Percentiles rank a stretch among this genome's conserved stretches.
Conservation (phyloP, 2,113 vertebrate genomes). For the Tringa solitaria region DNA sequence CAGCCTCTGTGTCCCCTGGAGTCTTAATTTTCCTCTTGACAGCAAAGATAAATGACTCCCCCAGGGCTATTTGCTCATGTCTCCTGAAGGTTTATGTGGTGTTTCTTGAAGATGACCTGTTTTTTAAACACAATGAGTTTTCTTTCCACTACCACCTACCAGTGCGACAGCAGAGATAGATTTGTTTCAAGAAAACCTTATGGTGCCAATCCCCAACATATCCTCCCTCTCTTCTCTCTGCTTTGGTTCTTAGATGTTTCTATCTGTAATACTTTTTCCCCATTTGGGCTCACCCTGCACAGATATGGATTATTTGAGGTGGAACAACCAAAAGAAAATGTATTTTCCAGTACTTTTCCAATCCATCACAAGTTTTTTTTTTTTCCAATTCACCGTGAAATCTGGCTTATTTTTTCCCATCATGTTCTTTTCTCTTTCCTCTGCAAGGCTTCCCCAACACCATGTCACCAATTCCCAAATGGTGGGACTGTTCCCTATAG, state of each 20-base stretch:
- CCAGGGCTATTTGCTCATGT: slow-evolving; percentile 40
- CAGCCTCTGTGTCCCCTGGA: neutral
- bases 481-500: neutral
- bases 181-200: neutral
- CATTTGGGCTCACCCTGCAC: neutral
- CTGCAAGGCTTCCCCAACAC: neutral
- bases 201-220: neutral
- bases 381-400: neutral
- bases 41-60: slow-evolving; percentile 49
- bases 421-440: neutral
- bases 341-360: neutral
- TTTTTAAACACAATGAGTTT: slow-evolving; percentile 21
- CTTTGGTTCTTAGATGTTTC: neutral
- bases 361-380: neutral
- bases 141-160: neutral
- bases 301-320: neutral
- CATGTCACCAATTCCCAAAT: neutral
- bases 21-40: slow-evolving; percentile 63
- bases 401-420: neutral
- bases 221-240: neutral
- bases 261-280: neutral
- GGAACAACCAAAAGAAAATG: neutral
- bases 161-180: neutral
- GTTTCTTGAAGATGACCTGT: slow-evolving; percentile 13
- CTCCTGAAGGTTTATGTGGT: neutral